Conservation (phyloP, 2,888 invertebrate genomes). For the Acanthosoma haemorrhoidale region DNA sequence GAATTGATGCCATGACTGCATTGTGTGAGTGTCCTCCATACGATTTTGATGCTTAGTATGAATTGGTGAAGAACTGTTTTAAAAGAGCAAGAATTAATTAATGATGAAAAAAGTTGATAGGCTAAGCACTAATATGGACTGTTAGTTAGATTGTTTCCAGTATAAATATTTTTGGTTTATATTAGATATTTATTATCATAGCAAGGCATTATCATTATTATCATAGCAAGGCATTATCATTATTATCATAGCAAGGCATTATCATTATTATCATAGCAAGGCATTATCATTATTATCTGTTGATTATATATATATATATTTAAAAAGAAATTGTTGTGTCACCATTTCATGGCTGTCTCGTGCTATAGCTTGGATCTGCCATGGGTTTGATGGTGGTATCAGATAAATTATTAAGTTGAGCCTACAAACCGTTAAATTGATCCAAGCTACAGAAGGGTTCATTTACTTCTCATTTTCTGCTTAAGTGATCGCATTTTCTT, state of each 20-base stretch:
- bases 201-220: too few relatives aligned
- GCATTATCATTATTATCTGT: too few relatives aligned
- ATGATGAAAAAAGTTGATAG: too few relatives aligned
- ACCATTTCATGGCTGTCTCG: not conserved
- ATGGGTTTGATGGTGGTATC: not conserved
- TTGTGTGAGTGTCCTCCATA: constrained; percentile 1
- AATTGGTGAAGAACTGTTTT: not conserved
- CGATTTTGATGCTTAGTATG: not conserved
- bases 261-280: too few relatives aligned
- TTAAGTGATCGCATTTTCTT: not conserved
- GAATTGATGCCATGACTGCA: not conserved
- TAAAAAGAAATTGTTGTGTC: not conserved
- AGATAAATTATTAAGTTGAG: not conserved
- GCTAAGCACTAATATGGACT: too few relatives aligned
- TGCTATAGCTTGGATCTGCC: not conserved
- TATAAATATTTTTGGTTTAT: too few relatives aligned
- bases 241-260: too few relatives aligned
- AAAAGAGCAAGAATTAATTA: not conserved
- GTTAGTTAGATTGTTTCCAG: too few relatives aligned
- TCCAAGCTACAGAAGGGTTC: not conserved
- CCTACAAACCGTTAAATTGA: not conserved
- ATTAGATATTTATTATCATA: too few relatives aligned
- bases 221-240: too few relatives aligned
- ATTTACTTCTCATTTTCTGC: not conserved
- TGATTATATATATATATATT: too few relatives aligned